These are phyloP conservation scores for Amphiprion percula DNA, from an alignment of 2,113 vertebrate species.

Conservation along the genomic window DNA sequence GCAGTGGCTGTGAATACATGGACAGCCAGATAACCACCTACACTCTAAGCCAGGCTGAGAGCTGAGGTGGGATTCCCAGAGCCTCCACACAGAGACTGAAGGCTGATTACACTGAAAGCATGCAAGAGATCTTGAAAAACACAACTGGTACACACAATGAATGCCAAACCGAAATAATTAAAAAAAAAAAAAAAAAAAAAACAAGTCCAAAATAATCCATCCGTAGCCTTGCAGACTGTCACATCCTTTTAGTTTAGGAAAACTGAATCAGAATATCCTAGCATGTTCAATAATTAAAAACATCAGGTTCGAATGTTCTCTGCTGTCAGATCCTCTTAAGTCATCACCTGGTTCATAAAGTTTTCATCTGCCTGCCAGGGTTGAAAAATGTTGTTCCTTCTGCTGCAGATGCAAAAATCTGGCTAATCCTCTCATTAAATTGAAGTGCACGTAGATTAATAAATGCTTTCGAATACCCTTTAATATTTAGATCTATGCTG, in stretches of 20 bases:
- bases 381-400: not conserved
- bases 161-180: conserved; percentile 33
- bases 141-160: not conserved
- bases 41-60: conserved; percentile 39
- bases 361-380: conserved; percentile 6
- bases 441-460: conserved; percentile 60
- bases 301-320: not conserved
- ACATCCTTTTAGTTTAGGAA: conserved; percentile 5
- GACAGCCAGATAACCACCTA: conserved; percentile 72
- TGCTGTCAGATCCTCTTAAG: conserved; percentile 4
- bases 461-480: conserved; percentile 27
- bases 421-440: conserved; percentile 54
- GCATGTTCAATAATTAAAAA: not conserved
- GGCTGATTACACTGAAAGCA: conserved; percentile 37
- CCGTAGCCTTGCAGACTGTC: not conserved
- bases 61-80: conserved; percentile 42
- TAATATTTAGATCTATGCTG: conserved; percentile 31
- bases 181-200: conserved; percentile 16
- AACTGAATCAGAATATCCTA: not conserved
- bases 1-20: conserved; percentile 72
- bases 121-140: conserved; percentile 20
- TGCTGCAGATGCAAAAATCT: not conserved
- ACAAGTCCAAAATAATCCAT: conserved; percentile 18
- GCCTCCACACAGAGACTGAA: conserved; percentile 21
- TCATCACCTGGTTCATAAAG: conserved; percentile 17